Evolutionary conservation across 2,888 invertebrate genomes (phyloP), one percentile per base, ranked within the genome.

Genomic region (Enchytraeus crypticus): DNA sequence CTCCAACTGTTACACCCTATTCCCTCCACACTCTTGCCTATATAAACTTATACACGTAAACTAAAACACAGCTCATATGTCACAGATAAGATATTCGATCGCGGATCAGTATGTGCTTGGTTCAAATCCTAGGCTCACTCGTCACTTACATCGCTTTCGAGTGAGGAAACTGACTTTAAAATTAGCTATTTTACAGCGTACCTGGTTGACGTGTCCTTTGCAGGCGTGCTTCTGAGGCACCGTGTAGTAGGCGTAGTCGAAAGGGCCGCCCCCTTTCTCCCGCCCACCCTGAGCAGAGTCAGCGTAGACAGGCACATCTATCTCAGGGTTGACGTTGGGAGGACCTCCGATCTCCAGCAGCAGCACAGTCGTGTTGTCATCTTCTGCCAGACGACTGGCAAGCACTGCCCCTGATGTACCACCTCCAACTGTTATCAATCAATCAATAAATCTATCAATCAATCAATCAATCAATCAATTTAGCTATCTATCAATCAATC

Each of bases 301-400:
- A 4, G 67, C 66, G 45, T 61, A 55, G 26, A 67, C 61, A 23
- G 69, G 69, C 47, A 69, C 61, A 61, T 64, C 60, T 18, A 65
- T 59, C 18, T 66, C 55, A 4, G 54, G 60, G 21, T 62, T 29
- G 8, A 47, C 21, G 34, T 43, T 21, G 45, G 34, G 89, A 0
- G 73, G 73, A 3, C 71, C 73, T 3, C 77, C 77, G 1, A 76
- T 74, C 67, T 77, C 77, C 32, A 77, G 56, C 33, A 77, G 60
- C 30, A 77, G 68, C 3, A 77, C 73, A 26, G 60, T 63, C 30
- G 23, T 60, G n/a, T 59, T 57, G 27, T 27, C 38, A 33, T 69
- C 64, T 47, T 67, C 67, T 18, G 66, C 45, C 43, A 69, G 59
- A 23, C 70, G 59, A 23, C 60, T 64, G 27, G 69, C 70, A 46